Conservation (phyloP, 1,140 invertebrate genomes). For the Bicyclus anynana region DNA sequence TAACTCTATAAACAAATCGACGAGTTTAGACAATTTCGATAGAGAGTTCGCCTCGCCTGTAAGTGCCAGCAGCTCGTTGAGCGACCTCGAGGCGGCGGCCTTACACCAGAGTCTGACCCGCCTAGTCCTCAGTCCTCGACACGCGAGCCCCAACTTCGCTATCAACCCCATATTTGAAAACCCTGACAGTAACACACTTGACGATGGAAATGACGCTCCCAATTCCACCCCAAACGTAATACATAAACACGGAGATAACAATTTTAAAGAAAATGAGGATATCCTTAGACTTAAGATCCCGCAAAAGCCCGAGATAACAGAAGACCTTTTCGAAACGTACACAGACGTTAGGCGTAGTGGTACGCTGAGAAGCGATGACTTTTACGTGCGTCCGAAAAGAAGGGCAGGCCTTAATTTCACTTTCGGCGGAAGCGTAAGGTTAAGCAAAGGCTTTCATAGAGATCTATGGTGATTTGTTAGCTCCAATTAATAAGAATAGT, state of each 20-base stretch:
- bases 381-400: slow-evolving; percentile 48
- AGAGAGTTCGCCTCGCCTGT: slow-evolving; percentile 67
- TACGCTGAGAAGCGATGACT: slow-evolving; percentile 56
- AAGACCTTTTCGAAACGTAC: slow-evolving; percentile 71
- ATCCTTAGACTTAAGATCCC: slow-evolving; percentile 75
- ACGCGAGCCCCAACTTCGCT: slow-evolving; percentile 81
- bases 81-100: slow-evolving; percentile 77
- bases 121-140: slow-evolving; percentile 78
- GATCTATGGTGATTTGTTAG: slow-evolving; percentile 58
- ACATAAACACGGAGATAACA: slow-evolving; percentile 53
- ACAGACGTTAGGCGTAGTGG: slow-evolving; percentile 64
- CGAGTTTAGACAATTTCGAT: slow-evolving; percentile 67
- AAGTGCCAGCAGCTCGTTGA: slow-evolving; percentile 80
- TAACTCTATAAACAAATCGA: slow-evolving; percentile 59
- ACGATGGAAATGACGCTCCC: slow-evolving; percentile 39
- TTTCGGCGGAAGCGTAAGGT: slow-evolving; percentile 69
- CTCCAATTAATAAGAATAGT: slow-evolving; percentile 3
- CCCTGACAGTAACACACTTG: slow-evolving; percentile 52
- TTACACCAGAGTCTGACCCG: slow-evolving; percentile 80
- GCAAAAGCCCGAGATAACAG: slow-evolving; percentile 65
- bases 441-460: slow-evolving; percentile 63
- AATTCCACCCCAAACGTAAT: slow-evolving; percentile 48
- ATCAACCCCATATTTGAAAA: slow-evolving; percentile 80
- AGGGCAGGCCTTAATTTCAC: slow-evolving; percentile 54
- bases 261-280: slow-evolving; percentile 69